These are phyloP conservation scores for Menidia beryllina DNA, from an alignment of 2,113 vertebrate species.

Conservation along the genomic window DNA sequence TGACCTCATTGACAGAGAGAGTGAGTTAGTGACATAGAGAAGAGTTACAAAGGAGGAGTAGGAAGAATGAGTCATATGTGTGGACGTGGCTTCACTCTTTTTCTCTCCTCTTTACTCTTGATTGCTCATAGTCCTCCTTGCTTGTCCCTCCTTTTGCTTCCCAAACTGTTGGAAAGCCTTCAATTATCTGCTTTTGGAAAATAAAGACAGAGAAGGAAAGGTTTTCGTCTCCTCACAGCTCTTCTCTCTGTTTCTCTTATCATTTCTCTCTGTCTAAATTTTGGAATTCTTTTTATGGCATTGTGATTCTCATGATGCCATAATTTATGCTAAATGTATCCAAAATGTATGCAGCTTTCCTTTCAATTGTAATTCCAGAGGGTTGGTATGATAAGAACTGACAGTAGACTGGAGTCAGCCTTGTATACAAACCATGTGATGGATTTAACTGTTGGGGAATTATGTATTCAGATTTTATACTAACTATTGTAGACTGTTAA, in stretches of 20 bases:
- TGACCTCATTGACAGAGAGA: slow-evolving; percentile 60
- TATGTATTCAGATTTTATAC: background rate
- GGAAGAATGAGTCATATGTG: slow-evolving; percentile 71
- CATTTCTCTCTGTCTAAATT: background rate
- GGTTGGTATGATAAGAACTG: slow-evolving; percentile 47
- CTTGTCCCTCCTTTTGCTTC: slow-evolving; percentile 37
- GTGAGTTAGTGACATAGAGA: slow-evolving; percentile 32
- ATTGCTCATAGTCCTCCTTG: slow-evolving; percentile 12
- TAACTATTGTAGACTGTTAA: background rate
- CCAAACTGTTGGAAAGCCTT: slow-evolving; percentile 62
- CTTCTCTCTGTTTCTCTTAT: slow-evolving; percentile 5
- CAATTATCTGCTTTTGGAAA: slow-evolving; percentile 67
- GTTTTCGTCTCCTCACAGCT: slow-evolving; percentile 8
- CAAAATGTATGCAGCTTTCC: slow-evolving; percentile 12
- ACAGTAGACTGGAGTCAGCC: slow-evolving; percentile 20
- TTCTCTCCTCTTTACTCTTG: slow-evolving; percentile 23
- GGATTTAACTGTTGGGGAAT: too few species aligned
- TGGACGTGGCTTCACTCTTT: slow-evolving; percentile 72
- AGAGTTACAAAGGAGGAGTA: slow-evolving; percentile 40
- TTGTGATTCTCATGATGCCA: too few species aligned
- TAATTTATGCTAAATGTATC: too few species aligned
- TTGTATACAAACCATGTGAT: background rate
- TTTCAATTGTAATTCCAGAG: background rate
- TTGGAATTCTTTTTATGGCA: slow-evolving; percentile 44
- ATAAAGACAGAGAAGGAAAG: slow-evolving; percentile 26